Conservation (phyloP, 2,113 vertebrate genomes). For the Narcine bancroftii region DNA sequence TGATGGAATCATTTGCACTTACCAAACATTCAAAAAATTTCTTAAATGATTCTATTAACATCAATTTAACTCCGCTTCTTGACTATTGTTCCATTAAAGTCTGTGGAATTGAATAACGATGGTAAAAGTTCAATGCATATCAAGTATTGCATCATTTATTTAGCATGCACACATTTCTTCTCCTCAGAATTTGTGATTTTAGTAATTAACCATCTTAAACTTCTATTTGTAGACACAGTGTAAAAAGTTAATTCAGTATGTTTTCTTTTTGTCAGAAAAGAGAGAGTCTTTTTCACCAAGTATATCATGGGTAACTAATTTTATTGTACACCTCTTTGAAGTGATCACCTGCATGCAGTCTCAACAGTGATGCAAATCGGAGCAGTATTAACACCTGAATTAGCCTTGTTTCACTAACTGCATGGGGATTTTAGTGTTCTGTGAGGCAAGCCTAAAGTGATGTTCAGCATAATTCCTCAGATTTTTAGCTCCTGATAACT, state of each 20-base stretch:
- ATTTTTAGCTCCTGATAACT: background rate
- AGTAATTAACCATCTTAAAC: background rate
- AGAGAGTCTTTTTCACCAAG: constrained; percentile 79
- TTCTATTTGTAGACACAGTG: background rate
- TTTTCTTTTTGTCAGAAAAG: constrained; percentile 70
- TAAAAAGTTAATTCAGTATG: background rate
- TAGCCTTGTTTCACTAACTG: constrained; percentile 48
- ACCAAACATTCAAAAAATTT: no score
- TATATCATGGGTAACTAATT: constrained; percentile 80
- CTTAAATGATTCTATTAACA: no score
- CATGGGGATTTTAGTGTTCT: constrained; percentile 43
- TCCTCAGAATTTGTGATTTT: background rate
- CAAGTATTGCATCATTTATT: no score
- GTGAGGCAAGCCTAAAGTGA: background rate
- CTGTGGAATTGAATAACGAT: no score
- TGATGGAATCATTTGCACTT: no score
- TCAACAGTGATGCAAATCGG: constrained; percentile 47
- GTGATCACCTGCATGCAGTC: constrained; percentile 51
- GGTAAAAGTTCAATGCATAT: no score
- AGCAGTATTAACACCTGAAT: constrained; percentile 39
- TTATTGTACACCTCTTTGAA: constrained; percentile 48
- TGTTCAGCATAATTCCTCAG: background rate
- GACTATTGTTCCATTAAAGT: no score
- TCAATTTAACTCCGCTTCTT: no score
- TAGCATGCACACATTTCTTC: no score